Conservation (phyloP, 2,888 invertebrate species). For the Ischnura elegans region DNA sequence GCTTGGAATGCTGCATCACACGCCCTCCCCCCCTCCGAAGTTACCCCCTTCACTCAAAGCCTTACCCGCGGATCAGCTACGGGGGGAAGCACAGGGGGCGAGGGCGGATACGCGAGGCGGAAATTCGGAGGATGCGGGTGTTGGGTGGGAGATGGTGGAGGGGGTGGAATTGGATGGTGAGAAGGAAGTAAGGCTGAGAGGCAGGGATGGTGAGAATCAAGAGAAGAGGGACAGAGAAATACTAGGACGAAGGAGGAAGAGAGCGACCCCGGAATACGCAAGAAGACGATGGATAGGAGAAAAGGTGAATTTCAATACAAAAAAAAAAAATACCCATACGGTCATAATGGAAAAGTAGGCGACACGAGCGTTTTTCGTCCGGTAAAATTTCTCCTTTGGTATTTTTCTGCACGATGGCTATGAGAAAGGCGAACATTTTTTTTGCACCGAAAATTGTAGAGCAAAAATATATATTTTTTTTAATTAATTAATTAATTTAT, state of each 20-base stretch:
- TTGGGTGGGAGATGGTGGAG: too few species aligned
- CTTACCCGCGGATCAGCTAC: background rate
- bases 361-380: too few species aligned
- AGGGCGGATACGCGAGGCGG: background rate
- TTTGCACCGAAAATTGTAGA: too few species aligned
- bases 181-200: too few species aligned
- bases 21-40: background rate
- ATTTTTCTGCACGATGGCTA: too few species aligned
- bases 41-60: constrained; percentile 61
- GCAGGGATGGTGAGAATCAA: background rate
- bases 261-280: background rate
- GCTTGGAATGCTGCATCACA: constrained; percentile 52
- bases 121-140: background rate
- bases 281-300: background rate
- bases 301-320: background rate
- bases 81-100: background rate
- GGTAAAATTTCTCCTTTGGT: too few species aligned
- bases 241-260: background rate
- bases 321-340: too few species aligned
- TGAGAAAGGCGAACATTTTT: too few species aligned
- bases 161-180: background rate
- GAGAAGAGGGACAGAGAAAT: background rate
- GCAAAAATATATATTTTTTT: too few species aligned
- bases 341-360: too few species aligned
- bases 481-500: too few species aligned